Percentiles rank a stretch among this genome's conserved stretches.
These are phyloP conservation scores for Diceros bicornis DNA, from an alignment of 2,797 vertebrate species.

Conservation along the genomic window DNA sequence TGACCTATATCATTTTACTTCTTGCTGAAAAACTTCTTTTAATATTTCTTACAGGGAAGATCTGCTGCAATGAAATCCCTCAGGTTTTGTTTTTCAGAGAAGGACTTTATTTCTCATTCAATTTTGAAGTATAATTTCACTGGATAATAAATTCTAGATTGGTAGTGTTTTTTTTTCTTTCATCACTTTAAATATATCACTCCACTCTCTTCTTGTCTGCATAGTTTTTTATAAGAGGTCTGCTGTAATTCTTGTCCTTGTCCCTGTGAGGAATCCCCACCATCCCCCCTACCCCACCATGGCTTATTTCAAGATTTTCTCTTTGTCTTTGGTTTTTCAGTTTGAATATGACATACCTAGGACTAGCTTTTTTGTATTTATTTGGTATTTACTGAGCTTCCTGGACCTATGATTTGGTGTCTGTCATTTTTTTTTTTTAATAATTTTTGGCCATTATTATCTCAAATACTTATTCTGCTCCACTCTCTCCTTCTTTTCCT, in stretches of 20 bases:
- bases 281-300: neutral
- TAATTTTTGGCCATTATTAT: neutral
- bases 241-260: neutral
- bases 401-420: neutral
- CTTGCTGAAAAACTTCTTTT: neutral
- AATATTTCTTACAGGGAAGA: neutral
- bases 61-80: neutral
- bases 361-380: neutral
- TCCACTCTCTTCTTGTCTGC: neutral
- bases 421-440: no score
- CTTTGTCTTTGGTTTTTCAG: neutral
- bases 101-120: neutral
- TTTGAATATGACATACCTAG: neutral
- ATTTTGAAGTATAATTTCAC: slow-evolving; percentile 24
- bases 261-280: neutral
- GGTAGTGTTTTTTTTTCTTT: neutral
- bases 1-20: neutral
- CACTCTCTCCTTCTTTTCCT: neutral
- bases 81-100: neutral
- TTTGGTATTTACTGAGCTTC: neutral
- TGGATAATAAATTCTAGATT: neutral
- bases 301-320: neutral
- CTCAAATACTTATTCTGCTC: slow-evolving; percentile 18
- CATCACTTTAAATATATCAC: neutral
- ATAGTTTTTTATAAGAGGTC: neutral